A percentile compares a stretch with the other conserved stretches of the same genome.
phyloP scores from a whole-genome alignment of 2,888 invertebrate genomes.

The Oasisia sp. region DNA sequence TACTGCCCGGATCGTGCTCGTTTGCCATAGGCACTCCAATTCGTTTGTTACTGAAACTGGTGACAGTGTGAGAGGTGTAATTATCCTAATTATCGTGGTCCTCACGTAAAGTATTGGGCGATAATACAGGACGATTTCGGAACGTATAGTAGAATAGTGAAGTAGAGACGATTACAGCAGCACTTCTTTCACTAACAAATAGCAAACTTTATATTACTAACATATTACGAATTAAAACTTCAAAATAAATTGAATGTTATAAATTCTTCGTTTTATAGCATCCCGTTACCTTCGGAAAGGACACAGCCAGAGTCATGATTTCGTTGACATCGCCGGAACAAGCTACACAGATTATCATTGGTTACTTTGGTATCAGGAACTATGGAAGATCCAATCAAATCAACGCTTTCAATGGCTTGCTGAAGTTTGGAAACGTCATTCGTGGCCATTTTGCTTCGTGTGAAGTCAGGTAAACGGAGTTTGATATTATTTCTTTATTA shows the following conservation, averaged over 20 bases:
- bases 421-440: slow-evolving; percentile 3
- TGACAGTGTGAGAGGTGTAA: not conserved
- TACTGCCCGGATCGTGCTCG: no score
- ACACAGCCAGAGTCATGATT: slow-evolving; percentile 5
- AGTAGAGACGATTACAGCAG: not conserved
- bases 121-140: not conserved
- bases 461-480: slow-evolving; percentile 9
- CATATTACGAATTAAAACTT: not conserved
- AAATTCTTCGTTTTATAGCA: not conserved
- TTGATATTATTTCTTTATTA: not conserved
- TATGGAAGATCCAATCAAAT: not conserved
- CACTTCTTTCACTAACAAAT: not conserved
- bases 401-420: not conserved
- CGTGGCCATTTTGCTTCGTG: slow-evolving; percentile 17
- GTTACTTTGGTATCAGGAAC: not conserved
- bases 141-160: not conserved
- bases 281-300: not conserved
- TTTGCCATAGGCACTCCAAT: no score
- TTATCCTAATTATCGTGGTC: not conserved
- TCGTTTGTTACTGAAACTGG: no score
- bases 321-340: not conserved
- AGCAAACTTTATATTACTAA: not conserved
- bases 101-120: not conserved
- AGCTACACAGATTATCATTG: not conserved
- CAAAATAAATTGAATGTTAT: not conserved